These are phyloP conservation scores for Pungitius pungitius DNA, from an alignment of 2,113 vertebrate species.

Conservation along the genomic window DNA sequence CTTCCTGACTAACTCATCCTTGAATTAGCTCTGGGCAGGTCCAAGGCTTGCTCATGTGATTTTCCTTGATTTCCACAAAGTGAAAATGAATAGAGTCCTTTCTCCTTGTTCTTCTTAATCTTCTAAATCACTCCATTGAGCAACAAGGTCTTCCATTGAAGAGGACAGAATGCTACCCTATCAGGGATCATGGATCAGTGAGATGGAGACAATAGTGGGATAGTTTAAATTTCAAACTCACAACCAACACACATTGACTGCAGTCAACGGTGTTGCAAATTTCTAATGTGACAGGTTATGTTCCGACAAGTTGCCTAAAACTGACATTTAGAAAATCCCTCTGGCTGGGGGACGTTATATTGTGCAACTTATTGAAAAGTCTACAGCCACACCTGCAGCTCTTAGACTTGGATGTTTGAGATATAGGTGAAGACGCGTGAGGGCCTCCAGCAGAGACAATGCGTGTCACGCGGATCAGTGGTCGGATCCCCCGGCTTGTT, in stretches of 20 bases:
- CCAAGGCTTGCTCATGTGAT: neutral
- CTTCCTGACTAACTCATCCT: neutral
- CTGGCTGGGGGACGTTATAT: slow-evolving; percentile 6
- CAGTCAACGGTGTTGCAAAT: neutral
- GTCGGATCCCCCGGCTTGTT: neutral
- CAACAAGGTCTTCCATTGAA: neutral
- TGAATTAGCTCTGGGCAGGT: neutral
- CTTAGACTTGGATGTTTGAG: too few species aligned
- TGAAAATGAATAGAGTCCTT: slow-evolving; percentile 1
- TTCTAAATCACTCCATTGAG: neutral
- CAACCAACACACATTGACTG: neutral
- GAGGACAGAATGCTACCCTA: neutral
- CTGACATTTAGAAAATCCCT: slow-evolving; percentile 32
- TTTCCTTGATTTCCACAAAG: slow-evolving; percentile 18
- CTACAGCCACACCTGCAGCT: too few species aligned
- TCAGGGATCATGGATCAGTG: neutral
- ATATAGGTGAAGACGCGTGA: neutral
- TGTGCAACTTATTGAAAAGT: too few species aligned
- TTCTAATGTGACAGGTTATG: neutral
- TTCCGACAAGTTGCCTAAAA: slow-evolving; percentile 3
- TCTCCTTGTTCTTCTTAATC: neutral
- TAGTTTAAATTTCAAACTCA: neutral
- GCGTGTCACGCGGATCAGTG: neutral
- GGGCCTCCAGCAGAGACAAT: neutral
- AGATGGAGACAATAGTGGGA: neutral